phyloP scores from a whole-genome alignment of 2,888 invertebrate genomes.

The Odontocerum albicorne region DNA sequence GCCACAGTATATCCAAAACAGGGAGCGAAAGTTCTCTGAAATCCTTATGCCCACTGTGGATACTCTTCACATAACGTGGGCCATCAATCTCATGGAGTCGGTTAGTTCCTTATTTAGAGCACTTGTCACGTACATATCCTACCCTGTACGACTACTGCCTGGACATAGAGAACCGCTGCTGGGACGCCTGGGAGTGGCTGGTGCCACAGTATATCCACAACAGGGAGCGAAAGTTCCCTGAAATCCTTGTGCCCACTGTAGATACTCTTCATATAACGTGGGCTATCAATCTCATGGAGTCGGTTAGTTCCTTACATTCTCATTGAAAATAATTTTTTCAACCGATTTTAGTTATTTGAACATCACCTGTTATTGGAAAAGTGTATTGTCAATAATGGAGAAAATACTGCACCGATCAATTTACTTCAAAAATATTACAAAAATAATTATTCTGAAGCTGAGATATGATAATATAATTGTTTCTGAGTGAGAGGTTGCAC shows the following conservation, averaged over 20 bases:
- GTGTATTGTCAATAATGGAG: too few relatives aligned
- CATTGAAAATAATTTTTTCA: too few relatives aligned
- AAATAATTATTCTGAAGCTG: too few relatives aligned
- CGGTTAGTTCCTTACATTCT: too few relatives aligned
- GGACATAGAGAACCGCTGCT: slow-evolving; percentile 64
- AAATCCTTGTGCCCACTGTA: slow-evolving; percentile 87
- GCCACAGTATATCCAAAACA: slow-evolving; percentile 73
- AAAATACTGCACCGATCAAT: too few relatives aligned
- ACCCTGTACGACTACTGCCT: slow-evolving; percentile 83
- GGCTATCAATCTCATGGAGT: slow-evolving; percentile 75
- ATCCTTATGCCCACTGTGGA: slow-evolving; percentile 91
- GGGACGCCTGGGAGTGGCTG: slow-evolving; percentile 86
- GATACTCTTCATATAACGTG: slow-evolving; percentile 83
- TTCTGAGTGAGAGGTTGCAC: too few relatives aligned
- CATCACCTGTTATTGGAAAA: too few relatives aligned
- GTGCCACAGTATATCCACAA: slow-evolving; percentile 79
- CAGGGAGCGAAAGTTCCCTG: slow-evolving; percentile 67
- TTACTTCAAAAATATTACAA: too few relatives aligned
- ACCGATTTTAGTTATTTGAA: too few relatives aligned
- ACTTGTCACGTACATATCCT: slow-evolving; percentile 71
- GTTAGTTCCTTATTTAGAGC: slow-evolving; percentile 60
- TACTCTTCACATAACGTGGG: slow-evolving; percentile 78
- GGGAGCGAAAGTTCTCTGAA: slow-evolving; percentile 70
- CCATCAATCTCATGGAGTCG: slow-evolving; percentile 75
- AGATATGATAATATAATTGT: too few relatives aligned